Conservation (phyloP, 2,888 invertebrate genomes). For the Drosophila pegasa region DNA sequence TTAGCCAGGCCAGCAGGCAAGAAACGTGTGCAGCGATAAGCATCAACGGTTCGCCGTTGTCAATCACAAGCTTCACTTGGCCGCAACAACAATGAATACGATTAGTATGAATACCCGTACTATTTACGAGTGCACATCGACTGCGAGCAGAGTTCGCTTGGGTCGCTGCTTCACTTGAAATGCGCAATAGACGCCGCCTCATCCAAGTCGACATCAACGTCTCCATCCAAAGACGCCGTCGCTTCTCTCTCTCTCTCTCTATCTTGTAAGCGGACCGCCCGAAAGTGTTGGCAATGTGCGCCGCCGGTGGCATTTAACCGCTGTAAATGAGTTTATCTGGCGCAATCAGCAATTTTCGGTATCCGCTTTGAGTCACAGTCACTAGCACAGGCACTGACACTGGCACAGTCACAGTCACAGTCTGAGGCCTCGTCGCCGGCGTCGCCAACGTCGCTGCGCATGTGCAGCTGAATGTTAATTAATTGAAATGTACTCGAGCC, state of each 20-base stretch:
- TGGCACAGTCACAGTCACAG: conserved; percentile 26
- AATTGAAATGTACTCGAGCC: conserved; percentile 78
- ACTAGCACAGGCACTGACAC: conserved; percentile 10
- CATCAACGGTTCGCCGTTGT: conserved; percentile 66
- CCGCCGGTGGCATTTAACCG: conserved; percentile 83
- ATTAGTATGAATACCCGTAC: conserved; percentile 26
- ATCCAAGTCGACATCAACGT: conserved; percentile 34
- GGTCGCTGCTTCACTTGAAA: conserved; percentile 48
- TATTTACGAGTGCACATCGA: conserved; percentile 29
- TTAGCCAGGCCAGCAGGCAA: conserved; percentile 16
- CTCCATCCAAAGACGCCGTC: conserved; percentile 12
- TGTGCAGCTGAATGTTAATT: conserved; percentile 82
- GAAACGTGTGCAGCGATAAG: conserved; percentile 71
- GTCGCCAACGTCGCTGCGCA: conserved; percentile 66
- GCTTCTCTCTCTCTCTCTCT: not conserved
- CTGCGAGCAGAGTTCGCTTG: conserved; percentile 22
- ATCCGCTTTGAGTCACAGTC: conserved; percentile 76
- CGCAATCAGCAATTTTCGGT: conserved; percentile 83
- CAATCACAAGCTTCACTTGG: conserved; percentile 62
- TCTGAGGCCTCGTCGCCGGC: conserved; percentile 21
- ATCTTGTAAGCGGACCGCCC: conserved; percentile 50
- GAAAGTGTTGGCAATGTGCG: conserved; percentile 76
- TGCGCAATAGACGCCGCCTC: conserved; percentile 68
- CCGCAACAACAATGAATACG: conserved; percentile 14
- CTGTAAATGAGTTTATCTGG: conserved; percentile 83